Conservation (phyloP, 2,888 invertebrate species). For the Sipha maydis region DNA sequence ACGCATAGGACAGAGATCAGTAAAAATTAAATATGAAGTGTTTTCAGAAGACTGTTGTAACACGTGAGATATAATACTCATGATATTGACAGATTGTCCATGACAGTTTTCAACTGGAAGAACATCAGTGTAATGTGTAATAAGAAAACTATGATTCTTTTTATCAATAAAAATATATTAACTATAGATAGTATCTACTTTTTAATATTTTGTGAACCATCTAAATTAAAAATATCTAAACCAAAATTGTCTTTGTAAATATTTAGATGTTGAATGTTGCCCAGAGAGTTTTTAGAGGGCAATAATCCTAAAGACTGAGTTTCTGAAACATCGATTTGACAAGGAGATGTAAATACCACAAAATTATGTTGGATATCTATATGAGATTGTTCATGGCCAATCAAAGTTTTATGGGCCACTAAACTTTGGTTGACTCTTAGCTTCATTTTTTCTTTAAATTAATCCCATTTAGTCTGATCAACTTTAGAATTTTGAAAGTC, state of each 20-base stretch:
- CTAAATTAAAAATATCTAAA: not conserved
- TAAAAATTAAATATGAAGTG: constrained; percentile 10
- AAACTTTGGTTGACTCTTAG: constrained; percentile 25
- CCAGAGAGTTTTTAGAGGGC: not conserved
- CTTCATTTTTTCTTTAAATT: constrained; percentile 39
- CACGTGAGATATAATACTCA: not conserved
- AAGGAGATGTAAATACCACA: constrained; percentile 10
- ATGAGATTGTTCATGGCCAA: constrained; percentile 9
- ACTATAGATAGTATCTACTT: constrained; percentile 4
- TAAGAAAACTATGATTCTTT: not conserved
- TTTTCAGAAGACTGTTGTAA: not conserved
- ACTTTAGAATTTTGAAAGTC: constrained; percentile 17
- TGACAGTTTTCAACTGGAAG: not conserved
- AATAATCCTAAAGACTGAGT: not conserved
- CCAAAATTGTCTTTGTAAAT: not conserved
- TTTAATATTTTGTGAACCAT: not conserved
- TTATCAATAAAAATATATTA: not conserved
- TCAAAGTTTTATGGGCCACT: constrained; percentile 33
- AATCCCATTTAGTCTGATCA: constrained; percentile 4
- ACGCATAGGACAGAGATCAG: constrained; percentile 34
- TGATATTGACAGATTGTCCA: constrained; percentile 2
- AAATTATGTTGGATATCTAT: constrained; percentile 4
- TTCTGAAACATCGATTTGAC: not conserved
- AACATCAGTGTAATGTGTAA: not conserved
- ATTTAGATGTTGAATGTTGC: not conserved